phyloP scores from a whole-genome alignment of 92 coral and sea anemone species.

The Isaurus tuberculatus region DNA sequence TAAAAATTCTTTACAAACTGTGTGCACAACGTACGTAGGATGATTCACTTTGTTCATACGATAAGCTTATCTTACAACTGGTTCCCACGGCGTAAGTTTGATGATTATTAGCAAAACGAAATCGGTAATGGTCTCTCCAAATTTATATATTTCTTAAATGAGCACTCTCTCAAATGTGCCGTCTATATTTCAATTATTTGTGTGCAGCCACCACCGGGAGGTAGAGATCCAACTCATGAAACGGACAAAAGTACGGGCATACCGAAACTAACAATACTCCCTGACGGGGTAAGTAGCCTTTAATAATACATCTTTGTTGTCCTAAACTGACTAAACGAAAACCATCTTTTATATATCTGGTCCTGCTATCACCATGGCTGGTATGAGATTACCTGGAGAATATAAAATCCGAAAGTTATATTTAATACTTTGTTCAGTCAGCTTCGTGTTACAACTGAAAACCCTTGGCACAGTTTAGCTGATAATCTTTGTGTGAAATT shows the following conservation, averaged over 20 bases:
- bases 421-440: no score
- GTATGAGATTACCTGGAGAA: no score
- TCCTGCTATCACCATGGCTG: not conserved
- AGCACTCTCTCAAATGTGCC: not conserved
- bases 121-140: not conserved
- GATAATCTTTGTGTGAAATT: no score
- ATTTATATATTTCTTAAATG: not conserved
- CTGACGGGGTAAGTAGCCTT: constrained; percentile 40
- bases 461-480: no score
- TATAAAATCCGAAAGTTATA: no score
- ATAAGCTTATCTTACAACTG: not conserved
- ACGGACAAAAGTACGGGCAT: constrained; percentile 21
- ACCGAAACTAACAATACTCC: constrained; percentile 33
- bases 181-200: not conserved
- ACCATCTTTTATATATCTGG: not conserved
- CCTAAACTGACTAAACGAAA: not conserved
- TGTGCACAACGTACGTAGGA: not conserved
- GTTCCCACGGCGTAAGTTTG: not conserved
- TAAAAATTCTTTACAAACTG: not conserved
- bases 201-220: constrained; percentile 18
- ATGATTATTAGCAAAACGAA: constrained; percentile 8
- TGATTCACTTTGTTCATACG: not conserved
- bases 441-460: no score
- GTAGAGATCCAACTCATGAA: constrained; percentile 29
- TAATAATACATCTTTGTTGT: not conserved